A percentile compares a stretch with the other conserved stretches of the same genome.
phyloP scores from a whole-genome alignment of 2,888 invertebrate species.

The Antheraea yamamai region DNA sequence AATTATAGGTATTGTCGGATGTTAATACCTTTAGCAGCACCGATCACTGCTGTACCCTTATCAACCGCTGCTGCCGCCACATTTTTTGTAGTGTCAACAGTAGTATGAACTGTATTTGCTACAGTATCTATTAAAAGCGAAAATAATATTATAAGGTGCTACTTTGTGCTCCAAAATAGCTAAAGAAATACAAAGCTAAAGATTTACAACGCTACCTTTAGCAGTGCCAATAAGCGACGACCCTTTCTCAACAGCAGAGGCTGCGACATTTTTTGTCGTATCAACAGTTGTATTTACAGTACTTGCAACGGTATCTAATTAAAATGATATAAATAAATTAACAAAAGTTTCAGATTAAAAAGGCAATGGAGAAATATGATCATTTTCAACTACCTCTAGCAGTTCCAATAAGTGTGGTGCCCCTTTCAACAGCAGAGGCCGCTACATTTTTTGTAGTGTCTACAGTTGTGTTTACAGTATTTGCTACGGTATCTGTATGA shows the following conservation, averaged over 20 bases:
- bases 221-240: conserved; percentile 39
- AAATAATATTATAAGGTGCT: conserved; percentile 20
- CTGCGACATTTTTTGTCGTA: conserved; percentile 50
- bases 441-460: conserved; percentile 60
- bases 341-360: not conserved
- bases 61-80: conserved; percentile 45
- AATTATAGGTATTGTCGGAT: not conserved
- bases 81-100: conserved; percentile 56
- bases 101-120: conserved; percentile 42
- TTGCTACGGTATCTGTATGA: conserved; percentile 49
- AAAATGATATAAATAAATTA: conserved; percentile 1
- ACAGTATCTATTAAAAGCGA: conserved; percentile 44
- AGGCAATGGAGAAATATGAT: conserved; percentile 17
- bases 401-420: conserved; percentile 43
- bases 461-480: conserved; percentile 51
- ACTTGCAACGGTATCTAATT: conserved; percentile 47
- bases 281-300: conserved; percentile 45
- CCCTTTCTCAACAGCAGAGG: conserved; percentile 51
- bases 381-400: conserved; percentile 43
- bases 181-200: not conserved
- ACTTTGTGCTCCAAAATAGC: conserved; percentile 11
- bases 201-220: conserved; percentile 40
- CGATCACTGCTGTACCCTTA: conserved; percentile 42
- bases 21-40: conserved; percentile 43
- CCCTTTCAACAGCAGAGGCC: conserved; percentile 48